Evolutionary conservation across 1,140 invertebrate genomes (phyloP), one percentile per base, ranked within the genome.

Genomic region (Magallana angulata): DNA sequence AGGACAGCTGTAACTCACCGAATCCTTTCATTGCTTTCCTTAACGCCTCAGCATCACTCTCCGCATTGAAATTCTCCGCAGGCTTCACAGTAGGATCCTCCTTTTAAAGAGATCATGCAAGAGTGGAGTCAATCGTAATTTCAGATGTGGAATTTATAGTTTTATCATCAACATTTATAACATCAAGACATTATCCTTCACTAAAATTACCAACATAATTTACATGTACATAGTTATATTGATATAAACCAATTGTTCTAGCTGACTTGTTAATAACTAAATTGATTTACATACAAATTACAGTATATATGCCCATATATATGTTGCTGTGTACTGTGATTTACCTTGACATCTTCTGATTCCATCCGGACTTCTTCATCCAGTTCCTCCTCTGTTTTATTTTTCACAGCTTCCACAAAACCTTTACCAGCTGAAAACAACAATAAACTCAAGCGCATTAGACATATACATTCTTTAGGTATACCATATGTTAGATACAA

Each of bases 21-120:
- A 92, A 91, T 64, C 93, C 93, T 90, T 94, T 94, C 93, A 94
- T 94, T 24, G 93, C 94, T 89, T 94, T 94, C 7, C 90, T 86
- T 30, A 94, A 87, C 14, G 90, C 90, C 82, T 92, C 90, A 85
- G 89, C 91, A 89, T 94, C 94, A 85, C 89, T 89, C 86, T 95
- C 94, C 24, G 92, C 90, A 91, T 94, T 94, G 82, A 94, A 94
- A 85, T 92, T 92, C 58, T 92, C 92, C 64, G 91, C 91, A 18
- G 94, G 92, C 30, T 89, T 86, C 14, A 94, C 58, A 9, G 93
- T 94, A 6, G 92, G 92, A 87, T 93, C 92, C 81, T 93, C 93
- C 90, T 93, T 64, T 48, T 89, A 85, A 30, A 16, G 24, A 76
- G 8, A 30, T 48, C 36, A 24, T 24, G 18, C 18, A 48, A 5